These are phyloP conservation scores for Koerneria pararmatus DNA, from an alignment of 2,888 invertebrate genomes.

Conservation along the genomic window DNA sequence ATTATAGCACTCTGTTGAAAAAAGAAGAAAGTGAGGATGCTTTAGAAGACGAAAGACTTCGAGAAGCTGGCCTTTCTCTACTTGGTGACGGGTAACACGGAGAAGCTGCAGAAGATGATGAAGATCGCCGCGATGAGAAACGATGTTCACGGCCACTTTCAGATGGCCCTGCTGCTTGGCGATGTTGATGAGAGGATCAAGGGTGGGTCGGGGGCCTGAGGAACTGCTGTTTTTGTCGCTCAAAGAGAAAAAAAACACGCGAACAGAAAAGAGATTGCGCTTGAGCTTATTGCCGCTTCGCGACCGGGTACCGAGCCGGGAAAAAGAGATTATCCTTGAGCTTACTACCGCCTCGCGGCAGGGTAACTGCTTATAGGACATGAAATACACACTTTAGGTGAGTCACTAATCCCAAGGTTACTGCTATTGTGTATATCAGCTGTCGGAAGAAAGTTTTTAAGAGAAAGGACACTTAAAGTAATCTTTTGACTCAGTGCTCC, in stretches of 20 bases:
- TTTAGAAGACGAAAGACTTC: constrained; percentile 82
- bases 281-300: no score
- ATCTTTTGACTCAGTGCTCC: constrained; percentile 66
- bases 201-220: constrained; percentile 51
- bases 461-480: background rate
- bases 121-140: constrained; percentile 98
- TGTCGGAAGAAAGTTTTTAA: no score
- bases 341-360: no score
- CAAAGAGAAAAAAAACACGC: no score
- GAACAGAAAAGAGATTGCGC: no score
- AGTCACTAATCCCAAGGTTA: no score
- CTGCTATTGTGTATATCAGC: no score
- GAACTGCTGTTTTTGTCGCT: constrained; percentile 39
- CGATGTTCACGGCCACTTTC: constrained; percentile 92
- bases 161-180: constrained; percentile 84
- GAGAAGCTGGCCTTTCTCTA: constrained; percentile 96
- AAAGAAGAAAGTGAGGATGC: no score
- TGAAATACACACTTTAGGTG: no score
- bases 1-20: no score
- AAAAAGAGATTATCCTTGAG: background rate
- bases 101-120: constrained; percentile 95
- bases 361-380: no score
- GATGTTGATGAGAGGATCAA: constrained; percentile 84
- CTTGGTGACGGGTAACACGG: constrained; percentile 89
- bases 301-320: no score